Evolutionary conservation across 2,797 vertebrate genomes (phyloP), one percentile per base, ranked within the genome.

Genomic region (Chloroceryle amazona): DNA sequence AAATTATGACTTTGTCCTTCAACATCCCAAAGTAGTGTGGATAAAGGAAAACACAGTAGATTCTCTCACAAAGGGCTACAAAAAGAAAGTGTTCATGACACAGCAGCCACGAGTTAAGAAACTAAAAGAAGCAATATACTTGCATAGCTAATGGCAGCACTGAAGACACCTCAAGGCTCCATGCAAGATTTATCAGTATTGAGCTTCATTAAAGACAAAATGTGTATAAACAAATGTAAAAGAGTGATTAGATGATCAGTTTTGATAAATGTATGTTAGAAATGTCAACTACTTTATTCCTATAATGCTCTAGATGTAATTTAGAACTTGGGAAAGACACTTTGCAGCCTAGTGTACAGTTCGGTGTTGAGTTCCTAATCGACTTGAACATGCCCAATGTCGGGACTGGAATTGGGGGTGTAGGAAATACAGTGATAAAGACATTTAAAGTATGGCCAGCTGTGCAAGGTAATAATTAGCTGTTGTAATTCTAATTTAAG

Each of bases 331-430:
- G 13, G 42, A 68, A 58, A 66, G 37, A 68, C 26, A 21, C 26
- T 55, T 82, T 46, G 16, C 67, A 79, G 33, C 19, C 54, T 16
- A 8, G 11, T 1, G 11, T 9, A 76, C 29, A 68, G 42, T 73
- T 85, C 68, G 17, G 6, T 55, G 28, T 67, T 88, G 65, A 81
- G 65, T 37, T 83, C 57, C 57, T 78, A 11, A 79, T 90, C 39
- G 47, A 11, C 18, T 62, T 67, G 44, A 89, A 57, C 28, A 33
- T n/a, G 33, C 33, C 23, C 0, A 0, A 13, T 21, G 7, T 62
- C 1, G 16, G 41, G 39, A 23, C 22, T 67, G 52, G 52, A 62
- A 39, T 10, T 74, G 49, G 11, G 18, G 67, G 13, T 65, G 44
- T 65, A 63, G 37, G 57, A 71, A 81, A 51, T 60, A 51, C 8